phyloP scores from a whole-genome alignment of 2,113 vertebrate genomes.

The Ellobius talpinus region DNA sequence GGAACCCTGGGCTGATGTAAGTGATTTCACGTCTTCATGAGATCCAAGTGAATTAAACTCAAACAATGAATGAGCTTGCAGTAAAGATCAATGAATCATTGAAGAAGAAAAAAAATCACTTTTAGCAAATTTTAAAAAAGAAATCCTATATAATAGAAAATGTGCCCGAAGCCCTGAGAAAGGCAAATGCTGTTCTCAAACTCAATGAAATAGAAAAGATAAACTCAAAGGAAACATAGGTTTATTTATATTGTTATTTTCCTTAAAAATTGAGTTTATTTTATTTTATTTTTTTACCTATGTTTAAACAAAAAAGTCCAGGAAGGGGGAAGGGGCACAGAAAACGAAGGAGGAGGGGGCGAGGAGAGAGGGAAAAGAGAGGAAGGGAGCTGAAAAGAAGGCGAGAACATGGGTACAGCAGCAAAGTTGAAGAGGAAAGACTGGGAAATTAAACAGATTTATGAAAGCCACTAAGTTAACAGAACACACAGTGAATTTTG shows the following conservation, averaged over 20 bases:
- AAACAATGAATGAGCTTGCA: slow-evolving; percentile 42
- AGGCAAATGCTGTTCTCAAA: not conserved
- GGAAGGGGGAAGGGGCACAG: not conserved
- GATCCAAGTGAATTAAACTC: slow-evolving; percentile 50
- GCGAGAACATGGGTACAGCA: not conserved
- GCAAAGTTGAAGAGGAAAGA: not conserved
- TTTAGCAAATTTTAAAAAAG: not conserved
- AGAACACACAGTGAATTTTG: slow-evolving; percentile 38
- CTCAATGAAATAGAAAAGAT: slow-evolving; percentile 51
- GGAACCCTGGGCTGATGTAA: slow-evolving; percentile 34
- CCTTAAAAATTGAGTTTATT: not conserved
- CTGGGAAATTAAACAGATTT: not conserved
- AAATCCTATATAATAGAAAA: slow-evolving; percentile 44
- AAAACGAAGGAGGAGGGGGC: not conserved
- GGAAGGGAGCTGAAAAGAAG: not conserved
- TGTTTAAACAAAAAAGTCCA: not conserved
- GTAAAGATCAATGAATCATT: slow-evolving; percentile 29
- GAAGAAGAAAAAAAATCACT: slow-evolving; percentile 22
- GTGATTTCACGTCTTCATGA: slow-evolving; percentile 56
- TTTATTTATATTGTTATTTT: not conserved
- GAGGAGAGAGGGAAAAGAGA: not conserved
- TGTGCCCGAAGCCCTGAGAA: not conserved
- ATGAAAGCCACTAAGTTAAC: slow-evolving; percentile 52
- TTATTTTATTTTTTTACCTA: not conserved
- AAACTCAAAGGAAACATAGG: slow-evolving; percentile 51